Base-by-base conservation (phyloP, 2,888 invertebrate genomes). In the Capitulum mitella region DNA sequence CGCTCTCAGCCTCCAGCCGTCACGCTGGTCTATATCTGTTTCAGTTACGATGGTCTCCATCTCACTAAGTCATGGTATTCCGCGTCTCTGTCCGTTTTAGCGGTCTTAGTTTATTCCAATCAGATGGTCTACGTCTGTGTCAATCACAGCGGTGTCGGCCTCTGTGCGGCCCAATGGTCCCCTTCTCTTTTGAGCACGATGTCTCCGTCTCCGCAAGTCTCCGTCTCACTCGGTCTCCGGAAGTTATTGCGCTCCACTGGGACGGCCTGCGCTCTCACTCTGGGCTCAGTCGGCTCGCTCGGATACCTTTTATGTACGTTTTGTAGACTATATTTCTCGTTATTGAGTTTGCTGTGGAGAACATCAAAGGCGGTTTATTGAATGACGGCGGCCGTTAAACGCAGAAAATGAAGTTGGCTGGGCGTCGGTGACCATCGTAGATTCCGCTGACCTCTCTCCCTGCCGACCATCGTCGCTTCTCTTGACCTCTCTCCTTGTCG, bases 221-320 rank as follows among this genome's bases (percentile, higher is more conserved):
- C n/a, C 43, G 43, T 43, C 43, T 12, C 12, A 12, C 43, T 43
- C 12, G 5, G 43, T 43, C 43, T 5, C 6, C 43, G 43, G 43
- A 5, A 8, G 16, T 16, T 51, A 51, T 51, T 51, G 6, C 48
- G 16, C 16, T 51, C 43, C 6, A 5, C 6, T 43, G 6, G 43
- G 6, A 43, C 12, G 6, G 6, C 43, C 5, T 5, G 6, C 12
- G 16, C 14, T 6, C 32, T 10, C 64, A 37, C n/a, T 70, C 19
- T 26, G 37, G 8, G 12, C 37, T 3, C 37, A 22, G 37, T 37
- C 12, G 16, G 34, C 32, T 16, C 32, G 32, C 61, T 16, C 61
- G 32, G 32, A n/a, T 32, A 37, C 70, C 70, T 70, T 70, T 70
- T 70, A 70, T 70, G 70, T 70, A 12, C 70, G 70, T 70, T 70